A percentile compares a stretch with the other conserved stretches of the same genome.
phyloP scores from a whole-genome alignment of 2,797 vertebrate genomes.

The Ptychobarbus kaznakovi region DNA sequence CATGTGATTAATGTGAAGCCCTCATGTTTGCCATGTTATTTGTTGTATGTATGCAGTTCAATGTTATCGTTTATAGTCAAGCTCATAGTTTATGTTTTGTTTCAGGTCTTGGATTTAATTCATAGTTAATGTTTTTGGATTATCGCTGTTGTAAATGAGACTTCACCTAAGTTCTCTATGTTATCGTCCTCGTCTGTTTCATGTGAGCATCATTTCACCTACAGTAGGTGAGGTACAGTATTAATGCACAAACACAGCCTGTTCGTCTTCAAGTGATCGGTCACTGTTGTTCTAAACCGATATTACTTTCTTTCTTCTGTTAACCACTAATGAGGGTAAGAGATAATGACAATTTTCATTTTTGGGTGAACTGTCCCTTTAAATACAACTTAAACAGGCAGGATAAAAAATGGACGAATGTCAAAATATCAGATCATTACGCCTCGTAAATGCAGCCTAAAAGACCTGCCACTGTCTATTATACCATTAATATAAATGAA shows the following conservation, averaged over 20 bases:
- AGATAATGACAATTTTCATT: not conserved
- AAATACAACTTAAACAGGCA: not conserved
- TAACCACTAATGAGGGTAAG: not conserved
- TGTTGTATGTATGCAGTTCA: too few species aligned
- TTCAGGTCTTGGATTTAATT: not conserved
- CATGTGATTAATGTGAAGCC: not conserved
- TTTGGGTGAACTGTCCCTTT: not conserved
- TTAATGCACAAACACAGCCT: not conserved
- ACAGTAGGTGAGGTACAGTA: not conserved
- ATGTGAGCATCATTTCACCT: not conserved
- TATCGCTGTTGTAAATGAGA: not conserved
- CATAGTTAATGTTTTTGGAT: not conserved
- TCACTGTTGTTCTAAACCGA: not conserved
- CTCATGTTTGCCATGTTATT: not conserved
- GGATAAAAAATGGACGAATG: not conserved
- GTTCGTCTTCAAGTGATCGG: not conserved
- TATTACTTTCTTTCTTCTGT: not conserved
- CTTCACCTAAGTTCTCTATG: not conserved
- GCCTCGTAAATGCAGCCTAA: not conserved
- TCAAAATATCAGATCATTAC: not conserved
- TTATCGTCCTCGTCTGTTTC: not conserved
- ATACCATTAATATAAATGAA: conserved; percentile 12
- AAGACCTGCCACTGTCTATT: not conserved
- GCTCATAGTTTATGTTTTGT: not conserved
- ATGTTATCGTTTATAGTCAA: not conserved